These are phyloP conservation scores for Saturnia japonica DNA, from an alignment of 2,888 invertebrate genomes.

Conservation along the genomic window DNA sequence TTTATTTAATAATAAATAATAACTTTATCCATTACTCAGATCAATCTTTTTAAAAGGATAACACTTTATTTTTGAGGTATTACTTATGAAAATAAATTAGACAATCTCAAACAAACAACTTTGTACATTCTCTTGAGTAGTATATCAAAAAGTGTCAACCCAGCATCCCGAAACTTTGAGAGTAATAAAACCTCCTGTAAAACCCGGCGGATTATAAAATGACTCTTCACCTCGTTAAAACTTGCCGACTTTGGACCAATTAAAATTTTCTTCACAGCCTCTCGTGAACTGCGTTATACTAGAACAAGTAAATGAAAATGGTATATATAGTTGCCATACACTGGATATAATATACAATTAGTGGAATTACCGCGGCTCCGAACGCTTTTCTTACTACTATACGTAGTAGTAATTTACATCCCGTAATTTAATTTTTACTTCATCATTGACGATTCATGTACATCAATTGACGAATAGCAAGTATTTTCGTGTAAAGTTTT, in stretches of 20 bases:
- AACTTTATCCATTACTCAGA: background rate
- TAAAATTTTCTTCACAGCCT: conserved; percentile 29
- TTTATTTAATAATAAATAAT: background rate
- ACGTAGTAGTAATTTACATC: too few species aligned
- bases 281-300: conserved; percentile 1
- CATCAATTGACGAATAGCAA: too few species aligned
- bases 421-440: too few species aligned
- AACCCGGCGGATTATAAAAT: conserved; percentile 28
- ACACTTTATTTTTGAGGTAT: too few species aligned
- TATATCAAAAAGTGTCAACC: conserved; percentile 7
- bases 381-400: too few species aligned
- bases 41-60: background rate
- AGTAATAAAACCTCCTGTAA: conserved; percentile 13
- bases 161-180: background rate
- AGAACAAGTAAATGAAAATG: background rate
- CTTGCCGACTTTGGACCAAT: conserved; percentile 35
- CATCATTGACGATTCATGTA: too few species aligned
- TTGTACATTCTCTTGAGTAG: background rate
- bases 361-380: background rate
- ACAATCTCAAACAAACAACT: background rate
- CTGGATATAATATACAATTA: background rate
- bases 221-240: conserved; percentile 37
- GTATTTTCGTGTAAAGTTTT: too few species aligned
- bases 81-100: background rate
- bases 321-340: background rate